Evolutionary conservation across 2,797 vertebrate genomes (phyloP), one percentile per base, ranked within the genome.

Genomic region (Xiphorhynchus erythropygius): DNA sequence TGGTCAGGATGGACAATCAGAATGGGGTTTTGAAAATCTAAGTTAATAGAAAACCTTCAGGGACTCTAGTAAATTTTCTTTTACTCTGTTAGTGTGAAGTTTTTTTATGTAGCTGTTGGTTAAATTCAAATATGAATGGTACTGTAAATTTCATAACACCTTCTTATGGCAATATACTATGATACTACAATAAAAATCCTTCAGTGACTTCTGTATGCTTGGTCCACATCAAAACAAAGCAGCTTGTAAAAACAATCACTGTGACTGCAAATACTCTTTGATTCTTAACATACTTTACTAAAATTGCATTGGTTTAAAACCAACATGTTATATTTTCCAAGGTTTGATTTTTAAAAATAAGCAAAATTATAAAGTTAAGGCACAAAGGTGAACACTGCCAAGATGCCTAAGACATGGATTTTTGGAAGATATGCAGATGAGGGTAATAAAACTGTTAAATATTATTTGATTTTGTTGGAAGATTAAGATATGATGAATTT

Each of bases 201-300:
- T 63, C 18, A 28, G 8, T 83, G 47, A n/a, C 10, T 53, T 73
- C 24, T 0, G 0, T 41, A n/a, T n/a, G 9, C 76, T 87, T 3
- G 2, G 21, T 44, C 37, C 24, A 16, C 19, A 53, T 50, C 21
- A 46, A 57, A 84, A 42, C 27, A 81, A 64, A 62, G 12, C 21
- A 42, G 1, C 32, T 71, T 73, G 15, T 50, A 42, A 71, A 89
- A 85, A 19, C 49, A 74, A 70, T 80, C 17, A 22, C 41, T 49
- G 19, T 55, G 24, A 49, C 39, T 89, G 42, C 27, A 89, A 70
- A 63, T 62, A 39, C 5, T 68, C 9, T 14, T 28, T 44, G 41
- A 15, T 71, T 84, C 35, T 52, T 49, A 17, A 55, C 18, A n/a
- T 69, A 25, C 16, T 60, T 52, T 9, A 69, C 15, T 68, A 25